These are phyloP conservation scores for Phyllostomus hastatus DNA, from an alignment of 2,113 vertebrate genomes.

Conservation along the genomic window DNA sequence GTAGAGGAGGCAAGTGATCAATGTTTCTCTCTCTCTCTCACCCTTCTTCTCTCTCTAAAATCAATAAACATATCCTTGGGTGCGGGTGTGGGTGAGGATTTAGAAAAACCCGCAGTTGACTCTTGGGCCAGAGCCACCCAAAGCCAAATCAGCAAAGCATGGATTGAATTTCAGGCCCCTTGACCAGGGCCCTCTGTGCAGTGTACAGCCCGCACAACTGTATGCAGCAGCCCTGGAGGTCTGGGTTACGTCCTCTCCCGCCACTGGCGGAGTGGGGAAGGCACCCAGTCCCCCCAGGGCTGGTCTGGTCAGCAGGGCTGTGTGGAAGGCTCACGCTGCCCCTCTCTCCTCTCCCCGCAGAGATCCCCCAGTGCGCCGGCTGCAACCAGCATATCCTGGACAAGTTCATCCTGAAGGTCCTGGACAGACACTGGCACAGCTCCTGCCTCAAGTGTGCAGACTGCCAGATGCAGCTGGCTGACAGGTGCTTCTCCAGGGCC, in stretches of 20 bases:
- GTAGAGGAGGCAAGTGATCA: no score
- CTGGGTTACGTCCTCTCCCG: not conserved
- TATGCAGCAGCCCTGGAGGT: not conserved
- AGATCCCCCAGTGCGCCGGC: slow-evolving; percentile 97
- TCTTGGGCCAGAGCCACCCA: not conserved
- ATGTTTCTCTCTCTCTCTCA: no score
- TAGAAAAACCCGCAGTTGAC: not conserved
- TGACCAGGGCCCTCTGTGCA: not conserved
- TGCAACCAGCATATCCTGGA: slow-evolving; percentile 99
- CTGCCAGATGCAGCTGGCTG: slow-evolving; percentile 95
- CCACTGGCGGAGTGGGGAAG: not conserved
- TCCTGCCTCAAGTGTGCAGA: slow-evolving; percentile 98
- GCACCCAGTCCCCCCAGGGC: not conserved
- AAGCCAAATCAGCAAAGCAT: not conserved
- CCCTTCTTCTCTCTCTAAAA: no score
- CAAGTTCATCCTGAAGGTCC: slow-evolving; percentile 99
- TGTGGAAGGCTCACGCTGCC: slow-evolving; percentile 35
- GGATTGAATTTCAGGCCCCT: not conserved
- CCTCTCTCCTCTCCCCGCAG: slow-evolving; percentile 78
- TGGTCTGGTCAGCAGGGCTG: not conserved
- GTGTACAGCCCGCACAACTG: not conserved
- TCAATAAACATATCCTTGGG: no score
- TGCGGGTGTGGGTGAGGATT: no score
- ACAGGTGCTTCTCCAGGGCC: slow-evolving; percentile 96
- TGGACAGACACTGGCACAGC: slow-evolving; percentile 98